Percentiles rank a stretch among this genome's conserved stretches.
Conservation (phyloP, 1,140 invertebrate genomes). For the Apis cerana region DNA sequence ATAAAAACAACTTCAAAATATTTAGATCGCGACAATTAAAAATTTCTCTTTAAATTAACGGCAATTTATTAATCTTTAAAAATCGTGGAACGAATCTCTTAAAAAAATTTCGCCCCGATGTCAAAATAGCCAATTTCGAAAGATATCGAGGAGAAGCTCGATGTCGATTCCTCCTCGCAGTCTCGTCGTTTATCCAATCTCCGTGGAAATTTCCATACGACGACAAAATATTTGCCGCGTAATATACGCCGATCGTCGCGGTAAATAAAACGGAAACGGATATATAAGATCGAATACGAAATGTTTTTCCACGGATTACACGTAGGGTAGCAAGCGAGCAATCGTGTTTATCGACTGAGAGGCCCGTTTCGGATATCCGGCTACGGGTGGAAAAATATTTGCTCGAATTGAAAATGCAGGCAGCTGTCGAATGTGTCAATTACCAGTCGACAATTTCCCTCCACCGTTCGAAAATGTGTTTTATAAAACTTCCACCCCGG, state of each 20-base stretch:
- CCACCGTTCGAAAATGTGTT: not conserved
- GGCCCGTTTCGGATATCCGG: not conserved
- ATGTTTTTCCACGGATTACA: conserved; percentile 15
- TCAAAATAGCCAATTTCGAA: no score
- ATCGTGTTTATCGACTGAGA: not conserved
- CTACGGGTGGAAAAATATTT: conserved; percentile 6
- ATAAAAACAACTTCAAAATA: no score
- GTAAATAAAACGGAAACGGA: conserved; percentile 52
- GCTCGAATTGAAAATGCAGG: not conserved
- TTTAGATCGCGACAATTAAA: no score
- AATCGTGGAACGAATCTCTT: no score
- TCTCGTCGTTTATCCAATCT: not conserved
- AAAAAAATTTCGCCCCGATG: no score
- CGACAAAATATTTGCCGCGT: conserved; percentile 42
- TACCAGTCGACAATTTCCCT: not conserved
- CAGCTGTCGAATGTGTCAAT: conserved; percentile 12
- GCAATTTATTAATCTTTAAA: no score
- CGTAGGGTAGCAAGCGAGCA: not conserved
- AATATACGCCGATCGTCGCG: conserved; percentile 21
- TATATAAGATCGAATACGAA: conserved; percentile 23
- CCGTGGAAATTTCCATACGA: conserved; percentile 7
- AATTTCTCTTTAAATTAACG: no score
- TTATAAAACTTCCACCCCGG: not conserved
- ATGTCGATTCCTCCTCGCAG: not conserved
- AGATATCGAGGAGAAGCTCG: no score